These are phyloP conservation scores for Xestia sexstrigata DNA, from an alignment of 2,888 invertebrate species.

Conservation along the genomic window DNA sequence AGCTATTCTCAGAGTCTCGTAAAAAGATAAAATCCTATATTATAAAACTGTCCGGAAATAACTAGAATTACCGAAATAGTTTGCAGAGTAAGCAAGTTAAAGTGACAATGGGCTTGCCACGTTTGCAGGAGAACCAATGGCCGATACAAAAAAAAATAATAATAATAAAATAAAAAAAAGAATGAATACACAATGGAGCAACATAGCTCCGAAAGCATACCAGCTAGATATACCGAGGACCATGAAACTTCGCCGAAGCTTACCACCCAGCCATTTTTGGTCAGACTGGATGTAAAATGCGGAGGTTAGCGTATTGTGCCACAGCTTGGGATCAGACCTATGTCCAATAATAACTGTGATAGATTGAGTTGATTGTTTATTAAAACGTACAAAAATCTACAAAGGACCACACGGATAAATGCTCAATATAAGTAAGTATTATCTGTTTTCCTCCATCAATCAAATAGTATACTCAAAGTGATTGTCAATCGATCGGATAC, in stretches of 20 bases:
- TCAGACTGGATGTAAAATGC: not conserved
- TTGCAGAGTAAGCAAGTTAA: not conserved
- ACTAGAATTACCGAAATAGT: not conserved
- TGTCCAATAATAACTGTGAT: not conserved
- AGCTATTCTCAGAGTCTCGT: not conserved
- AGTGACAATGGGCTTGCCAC: not conserved
- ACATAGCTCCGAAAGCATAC: not conserved
- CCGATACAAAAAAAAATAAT: no score
- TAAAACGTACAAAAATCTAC: not conserved
- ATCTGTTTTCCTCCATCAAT: conserved; percentile 16
- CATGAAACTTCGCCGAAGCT: not conserved
- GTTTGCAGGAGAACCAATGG: not conserved
- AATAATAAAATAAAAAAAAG: no score
- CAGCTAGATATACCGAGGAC: not conserved
- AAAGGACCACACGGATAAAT: not conserved
- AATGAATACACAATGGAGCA: no score
- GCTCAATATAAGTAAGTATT: not conserved
- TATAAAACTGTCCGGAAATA: not conserved
- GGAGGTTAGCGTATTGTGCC: not conserved
- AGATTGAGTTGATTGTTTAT: not conserved
- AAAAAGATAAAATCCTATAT: not conserved
- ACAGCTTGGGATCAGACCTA: not conserved
- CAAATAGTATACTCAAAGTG: conserved; percentile 3
- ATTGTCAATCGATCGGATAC: conserved; percentile 11
- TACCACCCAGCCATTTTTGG: not conserved